Conservation (phyloP, 2,113 vertebrate genomes). For the Sakesphorus luctuosus region DNA sequence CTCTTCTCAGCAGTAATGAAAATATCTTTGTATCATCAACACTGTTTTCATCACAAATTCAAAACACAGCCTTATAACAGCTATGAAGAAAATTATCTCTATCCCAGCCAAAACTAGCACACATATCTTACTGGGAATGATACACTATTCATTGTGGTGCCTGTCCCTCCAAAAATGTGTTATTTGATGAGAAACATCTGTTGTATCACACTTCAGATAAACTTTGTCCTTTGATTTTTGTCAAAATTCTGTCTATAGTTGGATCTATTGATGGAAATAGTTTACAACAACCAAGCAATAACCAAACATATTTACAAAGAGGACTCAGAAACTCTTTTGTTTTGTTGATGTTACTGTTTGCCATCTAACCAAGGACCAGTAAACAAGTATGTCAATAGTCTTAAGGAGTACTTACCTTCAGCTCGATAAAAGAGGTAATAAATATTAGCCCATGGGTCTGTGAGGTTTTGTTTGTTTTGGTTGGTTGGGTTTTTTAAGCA, state of each 20-base stretch:
- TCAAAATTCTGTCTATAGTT: not conserved
- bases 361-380: not conserved
- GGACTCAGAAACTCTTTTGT: not conserved
- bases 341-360: not conserved
- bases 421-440: not conserved
- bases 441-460: not conserved
- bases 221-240: not conserved
- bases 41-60: not conserved
- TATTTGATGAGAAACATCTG: not conserved
- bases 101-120: not conserved
- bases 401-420: not conserved
- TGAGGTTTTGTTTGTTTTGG: not conserved
- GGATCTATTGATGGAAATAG: not conserved
- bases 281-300: not conserved
- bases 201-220: not conserved
- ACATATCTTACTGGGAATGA: not conserved
- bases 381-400: not conserved
- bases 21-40: not conserved
- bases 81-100: not conserved
- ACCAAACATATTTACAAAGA: not conserved
- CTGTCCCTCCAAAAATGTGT: not conserved
- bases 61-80: not conserved
- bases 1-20: not conserved
- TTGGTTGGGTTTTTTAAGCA: not conserved
- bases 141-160: not conserved